phyloP scores from a whole-genome alignment of 2,888 invertebrate genomes.

The Leptothorax acervorum region DNA sequence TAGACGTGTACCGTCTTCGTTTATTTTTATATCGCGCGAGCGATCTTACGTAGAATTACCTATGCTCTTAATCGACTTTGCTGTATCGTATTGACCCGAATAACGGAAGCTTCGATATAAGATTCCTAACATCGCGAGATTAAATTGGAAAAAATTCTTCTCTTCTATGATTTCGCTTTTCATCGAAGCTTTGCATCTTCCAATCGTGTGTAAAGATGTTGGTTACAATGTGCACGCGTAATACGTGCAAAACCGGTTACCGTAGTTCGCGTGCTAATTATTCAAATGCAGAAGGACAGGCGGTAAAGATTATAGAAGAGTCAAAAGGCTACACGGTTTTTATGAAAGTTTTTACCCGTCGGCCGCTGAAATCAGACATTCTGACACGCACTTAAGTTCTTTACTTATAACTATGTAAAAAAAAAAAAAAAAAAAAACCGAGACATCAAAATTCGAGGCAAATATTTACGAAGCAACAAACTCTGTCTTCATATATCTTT shows the following conservation, averaged over 20 bases:
- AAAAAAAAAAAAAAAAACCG: background rate
- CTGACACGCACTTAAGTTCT: background rate
- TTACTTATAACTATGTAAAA: background rate
- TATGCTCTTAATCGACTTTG: background rate
- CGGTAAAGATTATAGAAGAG: background rate
- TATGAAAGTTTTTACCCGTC: background rate
- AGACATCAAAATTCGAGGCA: background rate
- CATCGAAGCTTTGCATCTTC: background rate
- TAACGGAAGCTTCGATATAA: background rate
- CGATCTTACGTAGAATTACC: constrained; percentile 11
- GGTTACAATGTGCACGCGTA: background rate
- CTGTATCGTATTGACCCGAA: background rate
- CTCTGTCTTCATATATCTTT: background rate
- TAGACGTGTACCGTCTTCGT: constrained; percentile 2
- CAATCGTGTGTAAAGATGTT: background rate
- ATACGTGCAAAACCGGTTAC: constrained; percentile 19
- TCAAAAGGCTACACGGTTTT: background rate
- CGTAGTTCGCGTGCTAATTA: background rate
- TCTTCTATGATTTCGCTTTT: background rate
- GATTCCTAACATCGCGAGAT: background rate
- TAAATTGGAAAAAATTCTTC: background rate
- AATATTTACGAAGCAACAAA: background rate
- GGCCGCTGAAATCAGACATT: background rate
- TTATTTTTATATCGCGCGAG: constrained; percentile 16
- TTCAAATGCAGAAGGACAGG: background rate